Conservation (phyloP, 2,113 vertebrate genomes). For the Archocentrus centrarchus region DNA sequence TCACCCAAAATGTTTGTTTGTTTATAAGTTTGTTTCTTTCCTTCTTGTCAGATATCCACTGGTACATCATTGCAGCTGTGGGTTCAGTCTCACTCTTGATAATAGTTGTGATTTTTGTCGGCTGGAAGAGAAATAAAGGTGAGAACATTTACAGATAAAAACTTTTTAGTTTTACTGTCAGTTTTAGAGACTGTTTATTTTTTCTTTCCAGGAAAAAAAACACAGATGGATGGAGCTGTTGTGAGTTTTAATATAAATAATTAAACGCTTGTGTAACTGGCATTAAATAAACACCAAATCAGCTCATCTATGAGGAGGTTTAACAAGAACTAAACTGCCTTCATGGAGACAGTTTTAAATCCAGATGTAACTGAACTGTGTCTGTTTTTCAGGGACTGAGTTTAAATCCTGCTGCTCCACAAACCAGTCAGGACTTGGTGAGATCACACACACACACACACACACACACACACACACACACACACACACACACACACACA, state of each 20-base stretch:
- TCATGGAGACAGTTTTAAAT: fast-evolving
- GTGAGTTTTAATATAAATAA: background rate
- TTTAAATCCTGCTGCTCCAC: background rate
- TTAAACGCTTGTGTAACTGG: background rate
- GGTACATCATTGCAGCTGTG: background rate
- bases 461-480: too few relatives aligned
- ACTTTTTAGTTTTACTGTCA: fast-evolving
- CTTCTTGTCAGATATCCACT: background rate
- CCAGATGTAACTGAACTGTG: background rate
- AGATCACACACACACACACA: background rate
- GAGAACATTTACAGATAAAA: fast-evolving
- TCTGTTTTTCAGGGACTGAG: background rate
- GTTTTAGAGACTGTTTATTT: background rate
- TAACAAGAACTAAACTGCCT: background rate
- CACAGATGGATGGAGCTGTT: background rate
- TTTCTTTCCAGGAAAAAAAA: background rate
- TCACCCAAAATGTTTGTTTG: too few relatives aligned
- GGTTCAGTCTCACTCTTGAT: background rate
- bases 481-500: background rate
- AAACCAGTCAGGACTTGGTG: background rate
- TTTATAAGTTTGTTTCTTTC: too few relatives aligned
- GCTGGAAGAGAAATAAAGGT: background rate
- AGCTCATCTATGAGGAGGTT: background rate
- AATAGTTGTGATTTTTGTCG: fast-evolving
- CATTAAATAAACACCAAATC: background rate